Percentiles rank a stretch among this genome's conserved stretches.
phyloP scores from a whole-genome alignment of 2,797 vertebrate genomes.

The Molothrus aeneus region DNA sequence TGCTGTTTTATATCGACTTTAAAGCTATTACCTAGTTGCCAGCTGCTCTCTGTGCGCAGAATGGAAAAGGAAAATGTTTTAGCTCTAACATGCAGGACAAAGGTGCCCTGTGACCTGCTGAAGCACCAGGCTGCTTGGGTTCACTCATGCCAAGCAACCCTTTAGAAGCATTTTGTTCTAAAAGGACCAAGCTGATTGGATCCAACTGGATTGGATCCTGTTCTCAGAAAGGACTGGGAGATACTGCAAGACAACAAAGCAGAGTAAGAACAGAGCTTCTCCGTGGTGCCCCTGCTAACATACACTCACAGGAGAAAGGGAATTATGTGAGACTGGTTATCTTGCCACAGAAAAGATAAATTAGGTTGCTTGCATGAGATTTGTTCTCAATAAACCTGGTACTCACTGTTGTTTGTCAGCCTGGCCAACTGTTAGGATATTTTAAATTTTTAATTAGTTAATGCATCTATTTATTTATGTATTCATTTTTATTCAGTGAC shows the following conservation, averaged over 20 bases:
- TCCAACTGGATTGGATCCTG: not conserved
- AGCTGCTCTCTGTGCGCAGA: not conserved
- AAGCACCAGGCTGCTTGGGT: not conserved
- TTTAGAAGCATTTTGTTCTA: not conserved
- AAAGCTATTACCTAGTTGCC: not conserved
- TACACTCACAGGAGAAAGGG: fast-evolving
- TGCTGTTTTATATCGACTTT: not conserved
- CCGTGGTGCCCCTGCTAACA: not conserved
- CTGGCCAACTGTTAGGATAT: not conserved
- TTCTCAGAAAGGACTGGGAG: not conserved
- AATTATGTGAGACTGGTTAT: not conserved
- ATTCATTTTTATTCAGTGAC: not conserved
- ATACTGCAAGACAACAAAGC: not conserved
- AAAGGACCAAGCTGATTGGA: not conserved
- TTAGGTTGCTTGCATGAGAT: not conserved
- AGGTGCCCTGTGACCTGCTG: not conserved
- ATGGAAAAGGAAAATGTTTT: not conserved
- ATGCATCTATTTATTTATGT: not conserved
- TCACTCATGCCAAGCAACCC: not conserved
- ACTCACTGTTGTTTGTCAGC: not conserved
- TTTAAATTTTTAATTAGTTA: not conserved
- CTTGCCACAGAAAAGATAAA: not conserved
- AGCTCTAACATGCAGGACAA: not conserved
- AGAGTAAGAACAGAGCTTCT: not conserved
- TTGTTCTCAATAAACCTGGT: not conserved